Percentiles rank a stretch among this genome's conserved stretches.
Conservation (phyloP, 2,113 vertebrate species). For the Heliornis fulica region DNA sequence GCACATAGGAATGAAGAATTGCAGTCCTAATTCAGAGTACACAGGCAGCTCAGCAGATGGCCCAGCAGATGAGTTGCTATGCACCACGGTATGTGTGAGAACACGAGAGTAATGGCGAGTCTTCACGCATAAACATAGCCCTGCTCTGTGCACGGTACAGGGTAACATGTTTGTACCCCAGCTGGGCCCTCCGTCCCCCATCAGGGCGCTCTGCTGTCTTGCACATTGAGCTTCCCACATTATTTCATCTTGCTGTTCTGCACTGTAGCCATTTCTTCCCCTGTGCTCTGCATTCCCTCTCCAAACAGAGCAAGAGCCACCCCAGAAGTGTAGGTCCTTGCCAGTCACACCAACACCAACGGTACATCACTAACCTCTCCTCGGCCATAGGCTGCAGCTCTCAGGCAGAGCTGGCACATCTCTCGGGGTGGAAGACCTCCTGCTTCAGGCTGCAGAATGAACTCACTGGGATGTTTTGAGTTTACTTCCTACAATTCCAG, state of each 20-base stretch:
- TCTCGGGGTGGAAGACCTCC: background rate
- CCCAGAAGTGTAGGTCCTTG: background rate
- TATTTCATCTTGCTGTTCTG: background rate
- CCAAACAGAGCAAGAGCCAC: background rate
- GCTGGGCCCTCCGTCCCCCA: background rate
- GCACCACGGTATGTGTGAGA: background rate
- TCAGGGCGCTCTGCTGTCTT: background rate
- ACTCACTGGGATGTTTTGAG: background rate
- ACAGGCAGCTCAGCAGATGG: constrained; percentile 34
- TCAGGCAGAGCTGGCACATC: background rate
- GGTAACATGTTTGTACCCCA: background rate
- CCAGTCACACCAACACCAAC: rapidly evolving
- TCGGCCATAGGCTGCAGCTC: background rate
- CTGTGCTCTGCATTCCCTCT: background rate
- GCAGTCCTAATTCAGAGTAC: background rate
- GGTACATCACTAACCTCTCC: background rate
- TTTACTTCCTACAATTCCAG: background rate
- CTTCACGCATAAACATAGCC: background rate
- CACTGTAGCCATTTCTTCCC: background rate
- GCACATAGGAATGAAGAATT: background rate
- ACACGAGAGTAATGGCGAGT: background rate
- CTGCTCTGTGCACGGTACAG: background rate
- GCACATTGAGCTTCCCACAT: background rate
- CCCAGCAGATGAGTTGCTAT: constrained; percentile 46
- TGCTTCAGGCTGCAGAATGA: background rate